Percentiles rank a stretch among this genome's conserved stretches.
Evolutionary conservation across 30 jellyfish, hydroid and myxozoan species (phyloP).

Genomic region (Catostylus mosaicus): DNA sequence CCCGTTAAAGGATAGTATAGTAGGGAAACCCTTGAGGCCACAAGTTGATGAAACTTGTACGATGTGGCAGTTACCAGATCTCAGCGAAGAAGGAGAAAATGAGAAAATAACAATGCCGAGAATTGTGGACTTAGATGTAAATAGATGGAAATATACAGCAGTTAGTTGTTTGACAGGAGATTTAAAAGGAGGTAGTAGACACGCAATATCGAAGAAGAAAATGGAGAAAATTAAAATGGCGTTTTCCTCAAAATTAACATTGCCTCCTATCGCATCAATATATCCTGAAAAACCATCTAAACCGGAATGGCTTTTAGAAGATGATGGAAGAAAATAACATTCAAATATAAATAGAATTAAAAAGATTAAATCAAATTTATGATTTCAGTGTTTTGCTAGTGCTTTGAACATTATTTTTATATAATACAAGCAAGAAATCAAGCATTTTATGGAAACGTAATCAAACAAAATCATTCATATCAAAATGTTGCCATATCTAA

Average conservation of each 20-base stretch:
- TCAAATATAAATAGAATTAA: too few species aligned
- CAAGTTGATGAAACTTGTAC: conserved; percentile 26
- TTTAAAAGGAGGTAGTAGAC: conserved; percentile 7
- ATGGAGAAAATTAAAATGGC: conserved; percentile 60
- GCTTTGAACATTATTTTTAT: too few species aligned
- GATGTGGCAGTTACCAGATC: conserved; percentile 61
- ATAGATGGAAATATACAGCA: conserved; percentile 74
- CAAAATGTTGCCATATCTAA: too few species aligned
- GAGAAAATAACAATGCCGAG: conserved; percentile 51
- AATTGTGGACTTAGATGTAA: conserved; percentile 71
- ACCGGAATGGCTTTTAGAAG: conserved; percentile 5
- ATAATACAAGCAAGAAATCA: too few species aligned
- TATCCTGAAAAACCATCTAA: conserved; percentile 53
- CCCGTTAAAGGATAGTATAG: conserved; percentile 25
- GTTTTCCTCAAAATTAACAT: conserved; percentile 48
- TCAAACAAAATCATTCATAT: too few species aligned
- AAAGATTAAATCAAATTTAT: too few species aligned
- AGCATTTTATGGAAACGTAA: too few species aligned
- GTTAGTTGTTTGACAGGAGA: conserved; percentile 32
- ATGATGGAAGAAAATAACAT: too few species aligned
- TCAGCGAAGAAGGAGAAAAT: background rate
- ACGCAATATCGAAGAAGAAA: conserved; percentile 22
- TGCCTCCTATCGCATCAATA: conserved; percentile 81
- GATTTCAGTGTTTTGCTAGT: too few species aligned
- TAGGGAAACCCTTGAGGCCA: conserved; percentile 36